Conservation (phyloP, 2,888 invertebrate species). For the Creontiades dilutus region DNA sequence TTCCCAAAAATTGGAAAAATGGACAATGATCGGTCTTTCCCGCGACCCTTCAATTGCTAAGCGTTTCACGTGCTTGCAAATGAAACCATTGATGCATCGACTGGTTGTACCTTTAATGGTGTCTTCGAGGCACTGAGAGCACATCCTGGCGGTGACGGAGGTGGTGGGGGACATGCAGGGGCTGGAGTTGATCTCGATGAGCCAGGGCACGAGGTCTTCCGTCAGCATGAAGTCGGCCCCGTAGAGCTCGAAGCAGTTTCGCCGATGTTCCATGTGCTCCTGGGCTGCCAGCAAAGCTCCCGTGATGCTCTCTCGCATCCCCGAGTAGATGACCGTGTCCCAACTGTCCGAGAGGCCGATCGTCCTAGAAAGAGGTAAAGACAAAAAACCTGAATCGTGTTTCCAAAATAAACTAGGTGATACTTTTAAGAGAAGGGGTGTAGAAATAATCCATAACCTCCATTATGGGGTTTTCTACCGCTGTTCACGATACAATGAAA, state of each 20-base stretch:
- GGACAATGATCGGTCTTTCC: too few species aligned
- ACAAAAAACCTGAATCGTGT: too few species aligned
- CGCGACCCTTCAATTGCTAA: too few species aligned
- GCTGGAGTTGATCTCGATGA: conserved; percentile 95
- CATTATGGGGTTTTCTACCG: too few species aligned
- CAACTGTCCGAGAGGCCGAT: conserved; percentile 83
- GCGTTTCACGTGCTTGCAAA: too few species aligned
- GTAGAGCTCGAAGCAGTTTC: conserved; percentile 92
- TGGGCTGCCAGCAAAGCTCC: conserved; percentile 90
- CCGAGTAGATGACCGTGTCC: conserved; percentile 88
- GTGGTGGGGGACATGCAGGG: conserved; percentile 91
- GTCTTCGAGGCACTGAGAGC: conserved; percentile 89
- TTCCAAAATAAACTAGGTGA: too few species aligned
- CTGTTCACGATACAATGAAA: too few species aligned
- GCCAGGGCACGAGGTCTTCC: conserved; percentile 90
- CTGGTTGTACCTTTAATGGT: conserved; percentile 86
- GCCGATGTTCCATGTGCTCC: conserved; percentile 84
- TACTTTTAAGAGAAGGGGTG: too few species aligned
- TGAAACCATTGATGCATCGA: neutral
- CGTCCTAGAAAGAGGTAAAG: conserved; percentile 75
- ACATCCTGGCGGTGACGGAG: conserved; percentile 89
- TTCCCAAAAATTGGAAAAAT: too few species aligned
- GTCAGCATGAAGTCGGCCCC: conserved; percentile 96
- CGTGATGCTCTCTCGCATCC: conserved; percentile 90
- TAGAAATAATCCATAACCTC: too few species aligned